Percentiles rank a stretch among this genome's conserved stretches.
Evolutionary conservation across 1,140 invertebrate species (phyloP).

Genomic region (Meloidogyne floridensis): DNA sequence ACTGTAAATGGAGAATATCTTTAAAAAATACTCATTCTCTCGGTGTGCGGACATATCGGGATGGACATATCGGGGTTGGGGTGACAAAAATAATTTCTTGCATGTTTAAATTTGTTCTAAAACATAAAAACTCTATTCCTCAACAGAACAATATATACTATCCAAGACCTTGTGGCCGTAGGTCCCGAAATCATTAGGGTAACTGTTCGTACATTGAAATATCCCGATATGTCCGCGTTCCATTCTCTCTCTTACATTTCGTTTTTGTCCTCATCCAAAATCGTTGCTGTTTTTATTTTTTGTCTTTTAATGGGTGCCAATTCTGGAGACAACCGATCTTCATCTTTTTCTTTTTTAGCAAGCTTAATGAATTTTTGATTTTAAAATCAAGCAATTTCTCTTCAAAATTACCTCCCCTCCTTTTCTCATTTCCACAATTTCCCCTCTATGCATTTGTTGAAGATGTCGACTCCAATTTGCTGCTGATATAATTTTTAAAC

Average conservation of each 20-base stretch:
- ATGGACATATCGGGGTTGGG: no score
- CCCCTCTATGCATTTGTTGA: slow-evolving; percentile 17
- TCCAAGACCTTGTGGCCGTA: no score
- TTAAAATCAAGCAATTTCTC: not conserved
- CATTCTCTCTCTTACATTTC: not conserved
- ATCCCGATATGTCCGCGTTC: no score
- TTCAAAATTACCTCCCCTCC: not conserved
- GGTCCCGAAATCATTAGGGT: no score
- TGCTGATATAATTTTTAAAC: slow-evolving; percentile 27
- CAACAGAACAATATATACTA: no score
- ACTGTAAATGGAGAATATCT: not conserved
- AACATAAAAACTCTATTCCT: no score
- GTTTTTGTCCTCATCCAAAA: not conserved
- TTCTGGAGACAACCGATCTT: slow-evolving; percentile 16
- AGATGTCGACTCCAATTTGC: slow-evolving; percentile 29
- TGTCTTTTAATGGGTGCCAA: not conserved
- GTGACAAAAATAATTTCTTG: no score
- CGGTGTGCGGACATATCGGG: no score
- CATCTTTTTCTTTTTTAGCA: not conserved
- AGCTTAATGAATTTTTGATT: not conserved
- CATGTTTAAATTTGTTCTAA: no score
- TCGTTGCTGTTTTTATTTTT: not conserved
- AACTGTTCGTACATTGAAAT: no score
- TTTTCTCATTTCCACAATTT: slow-evolving; percentile 1
- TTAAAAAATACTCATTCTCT: not conserved